These are phyloP conservation scores for Panagrolaimus sp. DNA, from an alignment of 1,140 invertebrate genomes.

Conservation along the genomic window DNA sequence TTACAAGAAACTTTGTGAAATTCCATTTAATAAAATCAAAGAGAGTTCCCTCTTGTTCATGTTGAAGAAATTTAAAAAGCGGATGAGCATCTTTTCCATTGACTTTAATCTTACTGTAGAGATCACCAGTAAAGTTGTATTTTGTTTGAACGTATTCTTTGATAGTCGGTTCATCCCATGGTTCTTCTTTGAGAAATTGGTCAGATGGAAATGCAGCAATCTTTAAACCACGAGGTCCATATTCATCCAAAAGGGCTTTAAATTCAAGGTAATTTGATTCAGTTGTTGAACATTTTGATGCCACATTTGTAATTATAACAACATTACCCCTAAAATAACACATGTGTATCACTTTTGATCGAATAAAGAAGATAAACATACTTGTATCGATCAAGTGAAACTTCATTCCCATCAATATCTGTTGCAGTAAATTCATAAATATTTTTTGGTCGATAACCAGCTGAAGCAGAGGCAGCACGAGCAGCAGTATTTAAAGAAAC, in stretches of 20 bases:
- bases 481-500: no score
- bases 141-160: constrained; percentile 25
- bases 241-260: constrained; percentile 1
- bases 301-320: constrained; percentile 11
- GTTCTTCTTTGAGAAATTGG: constrained; percentile 20
- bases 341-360: neutral
- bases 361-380: no score
- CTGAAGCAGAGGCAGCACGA: no score
- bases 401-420: no score
- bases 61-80: constrained; percentile 24
- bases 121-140: constrained; percentile 19
- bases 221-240: neutral
- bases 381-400: no score
- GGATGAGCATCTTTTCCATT: constrained; percentile 15
- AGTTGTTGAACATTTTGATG: neutral
- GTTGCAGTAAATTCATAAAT: no score
- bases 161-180: constrained; percentile 8
- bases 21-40: constrained; percentile 85
- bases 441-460: no score
- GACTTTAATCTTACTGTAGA: constrained; percentile 29
- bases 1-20: constrained; percentile 86
- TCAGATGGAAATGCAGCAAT: constrained; percentile 22
- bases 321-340: constrained; percentile 21
- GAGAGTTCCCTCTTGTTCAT: constrained; percentile 19
- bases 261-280: neutral